Base-by-base conservation (phyloP, 2,113 vertebrate species). In the Aptenodytes patagonicus region DNA sequence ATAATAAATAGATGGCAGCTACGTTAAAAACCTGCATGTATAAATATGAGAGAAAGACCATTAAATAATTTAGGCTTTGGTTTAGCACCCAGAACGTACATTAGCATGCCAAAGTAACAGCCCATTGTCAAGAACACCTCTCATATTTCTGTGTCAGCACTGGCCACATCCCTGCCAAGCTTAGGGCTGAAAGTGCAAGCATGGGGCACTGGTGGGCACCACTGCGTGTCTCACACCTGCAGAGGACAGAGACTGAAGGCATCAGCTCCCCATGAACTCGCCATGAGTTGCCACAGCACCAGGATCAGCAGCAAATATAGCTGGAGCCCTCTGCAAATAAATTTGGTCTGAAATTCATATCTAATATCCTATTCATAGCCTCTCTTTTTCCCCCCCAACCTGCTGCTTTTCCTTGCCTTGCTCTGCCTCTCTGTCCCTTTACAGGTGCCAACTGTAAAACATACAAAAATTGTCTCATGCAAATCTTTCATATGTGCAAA, bases 281-380 rank as follows among this genome's bases (percentile, higher is more conserved):
- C n/a, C n/a, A 18, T 2, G 2, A 36, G 70, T 17, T 29, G 13
- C 51, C 47, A 40, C 0, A 42, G 22, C 3, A 2, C 26, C 34
- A 31, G 24, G 31, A 47, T 25, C 44, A 57, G 36, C 76, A 86
- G n/a, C 49, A 83, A 61, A 80, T 12, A 46, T 1, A 68, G n/a
- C 54, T 17, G 6, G 11, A 88, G 46, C 3, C 28, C 29, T 69
- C 38, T 42, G 20, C 25, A 91, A 68, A 62, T 6, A 77, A 47
- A 28, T 5, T 7, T 10, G 1, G 6, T 24, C 38, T 25, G 26
- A 25, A 17, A 22, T 28, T 78, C 28, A 12, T n/a, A 11, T 25
- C 34, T 21, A 52, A 66, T 13, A 42, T 4, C 18, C 13, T 40
- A 3, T 28, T 73, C 18, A 24, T 4, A 78, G 9, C 21, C 44